A percentile compares a stretch with the other conserved stretches of the same genome.
These are phyloP conservation scores for Micoletzkya japonica DNA, from an alignment of 2,888 invertebrate species.

Conservation along the genomic window DNA sequence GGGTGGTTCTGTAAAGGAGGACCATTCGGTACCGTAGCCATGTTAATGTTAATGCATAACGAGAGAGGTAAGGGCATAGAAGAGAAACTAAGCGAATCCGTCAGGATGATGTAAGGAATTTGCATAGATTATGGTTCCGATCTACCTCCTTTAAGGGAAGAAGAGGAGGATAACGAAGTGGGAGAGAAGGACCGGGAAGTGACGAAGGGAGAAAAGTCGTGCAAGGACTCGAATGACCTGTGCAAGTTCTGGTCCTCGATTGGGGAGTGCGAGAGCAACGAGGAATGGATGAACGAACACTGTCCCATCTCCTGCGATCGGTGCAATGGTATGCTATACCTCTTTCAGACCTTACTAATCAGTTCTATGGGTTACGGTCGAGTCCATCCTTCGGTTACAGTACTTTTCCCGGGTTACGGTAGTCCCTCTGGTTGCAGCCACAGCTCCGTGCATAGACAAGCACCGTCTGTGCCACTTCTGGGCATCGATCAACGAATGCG, in stretches of 20 bases:
- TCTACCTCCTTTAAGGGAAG: too few relatives aligned
- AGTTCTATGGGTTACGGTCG: not conserved
- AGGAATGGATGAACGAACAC: slow-evolving; percentile 61
- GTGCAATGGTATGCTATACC: slow-evolving; percentile 49
- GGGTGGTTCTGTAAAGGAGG: too few relatives aligned
- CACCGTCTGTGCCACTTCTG: slow-evolving; percentile 61
- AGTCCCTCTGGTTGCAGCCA: slow-evolving; percentile 39
- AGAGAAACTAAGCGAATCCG: too few relatives aligned
- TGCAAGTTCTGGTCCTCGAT: slow-evolving; percentile 64
- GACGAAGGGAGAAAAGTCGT: slow-evolving; percentile 29
- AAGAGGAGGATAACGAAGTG: slow-evolving; percentile 4
- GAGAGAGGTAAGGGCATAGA: too few relatives aligned
- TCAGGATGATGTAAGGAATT: too few relatives aligned
- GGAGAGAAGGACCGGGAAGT: not conserved
- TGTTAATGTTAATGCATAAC: too few relatives aligned
- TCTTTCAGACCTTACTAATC: not conserved
- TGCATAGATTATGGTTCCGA: too few relatives aligned
- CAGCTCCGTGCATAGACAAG: slow-evolving; percentile 57
- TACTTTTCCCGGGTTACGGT: too few relatives aligned
- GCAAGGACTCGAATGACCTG: slow-evolving; percentile 60
- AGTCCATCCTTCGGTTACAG: too few relatives aligned
- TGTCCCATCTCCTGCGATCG: slow-evolving; percentile 59
- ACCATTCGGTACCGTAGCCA: too few relatives aligned
- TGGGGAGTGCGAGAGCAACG: slow-evolving; percentile 58
- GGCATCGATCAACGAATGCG: slow-evolving; percentile 60